Conservation (phyloP, 2,888 invertebrate genomes). For the Chrysolina americana region DNA sequence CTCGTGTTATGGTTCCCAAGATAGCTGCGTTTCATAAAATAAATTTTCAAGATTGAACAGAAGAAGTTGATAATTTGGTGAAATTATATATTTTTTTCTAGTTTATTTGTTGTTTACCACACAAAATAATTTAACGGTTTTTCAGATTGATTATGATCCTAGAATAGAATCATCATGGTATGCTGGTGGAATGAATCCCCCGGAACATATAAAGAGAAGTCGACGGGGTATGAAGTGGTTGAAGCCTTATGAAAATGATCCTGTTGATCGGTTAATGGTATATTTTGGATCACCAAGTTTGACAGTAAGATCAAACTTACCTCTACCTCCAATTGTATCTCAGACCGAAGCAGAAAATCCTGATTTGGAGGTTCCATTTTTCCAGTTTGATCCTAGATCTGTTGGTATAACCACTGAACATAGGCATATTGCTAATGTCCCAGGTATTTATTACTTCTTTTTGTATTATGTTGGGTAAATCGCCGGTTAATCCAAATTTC, state of each 20-base stretch:
- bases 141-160: constrained; percentile 82
- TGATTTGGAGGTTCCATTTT: constrained; percentile 74
- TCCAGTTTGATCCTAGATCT: constrained; percentile 75
- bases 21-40: too few species aligned
- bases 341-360: constrained; percentile 73
- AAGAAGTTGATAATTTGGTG: too few species aligned
- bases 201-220: constrained; percentile 68
- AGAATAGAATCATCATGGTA: constrained; percentile 91
- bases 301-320: constrained; percentile 79
- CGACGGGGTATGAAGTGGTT: constrained; percentile 63
- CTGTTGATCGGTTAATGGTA: constrained; percentile 78
- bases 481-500: too few species aligned
- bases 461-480: too few species aligned
- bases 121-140: constrained; percentile 48
- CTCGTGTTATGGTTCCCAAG: too few species aligned
- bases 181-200: constrained; percentile 80
- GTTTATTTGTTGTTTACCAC: too few species aligned
- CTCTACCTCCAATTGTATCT: constrained; percentile 78
- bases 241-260: constrained; percentile 71
- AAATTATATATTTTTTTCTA: too few species aligned
- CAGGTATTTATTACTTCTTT: constrained; percentile 74
- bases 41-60: too few species aligned
- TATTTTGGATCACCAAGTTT: constrained; percentile 80
- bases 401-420: constrained; percentile 74
- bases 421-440: constrained; percentile 81